Conservation (phyloP, 2,113 vertebrate genomes). For the Mesoclemmys tuberculata region DNA sequence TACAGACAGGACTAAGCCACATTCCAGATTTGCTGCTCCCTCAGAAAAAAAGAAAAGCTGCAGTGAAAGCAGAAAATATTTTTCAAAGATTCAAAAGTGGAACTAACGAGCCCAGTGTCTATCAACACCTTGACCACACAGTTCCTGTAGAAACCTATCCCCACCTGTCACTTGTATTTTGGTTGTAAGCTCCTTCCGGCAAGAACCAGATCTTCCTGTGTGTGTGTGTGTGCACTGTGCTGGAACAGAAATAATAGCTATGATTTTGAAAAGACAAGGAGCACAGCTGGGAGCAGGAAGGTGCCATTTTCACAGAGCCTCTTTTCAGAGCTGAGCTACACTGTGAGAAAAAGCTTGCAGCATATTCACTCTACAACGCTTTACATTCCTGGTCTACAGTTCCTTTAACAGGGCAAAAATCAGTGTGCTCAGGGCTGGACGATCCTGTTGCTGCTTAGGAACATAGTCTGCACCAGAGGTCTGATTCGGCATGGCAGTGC, state of each 20-base stretch:
- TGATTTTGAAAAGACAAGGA: fast-evolving
- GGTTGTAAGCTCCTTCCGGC: not conserved
- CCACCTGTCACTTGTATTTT: not conserved
- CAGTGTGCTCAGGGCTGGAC: not conserved
- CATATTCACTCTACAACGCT: not conserved
- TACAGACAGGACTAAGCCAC: not conserved
- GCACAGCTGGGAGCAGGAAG: not conserved
- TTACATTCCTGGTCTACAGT: not conserved
- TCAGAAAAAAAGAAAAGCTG: not conserved
- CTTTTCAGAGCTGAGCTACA: not conserved
- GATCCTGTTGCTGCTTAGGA: not conserved
- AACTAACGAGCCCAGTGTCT: not conserved
- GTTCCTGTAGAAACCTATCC: not conserved
- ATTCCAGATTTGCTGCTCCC: not conserved
- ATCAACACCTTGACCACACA: not conserved
- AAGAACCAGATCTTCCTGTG: not conserved
- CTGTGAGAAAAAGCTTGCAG: not conserved
- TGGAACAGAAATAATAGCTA: fast-evolving
- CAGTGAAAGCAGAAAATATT: not conserved
- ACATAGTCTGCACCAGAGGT: too few relatives aligned
- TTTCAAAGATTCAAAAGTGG: not conserved
- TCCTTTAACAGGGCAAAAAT: not conserved
- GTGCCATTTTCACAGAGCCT: not conserved
- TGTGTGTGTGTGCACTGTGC: too few relatives aligned
- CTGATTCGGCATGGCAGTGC: too few relatives aligned